phyloP scores from a whole-genome alignment of 1,140 invertebrate species.

The Akabosia matsudoensis region DNA sequence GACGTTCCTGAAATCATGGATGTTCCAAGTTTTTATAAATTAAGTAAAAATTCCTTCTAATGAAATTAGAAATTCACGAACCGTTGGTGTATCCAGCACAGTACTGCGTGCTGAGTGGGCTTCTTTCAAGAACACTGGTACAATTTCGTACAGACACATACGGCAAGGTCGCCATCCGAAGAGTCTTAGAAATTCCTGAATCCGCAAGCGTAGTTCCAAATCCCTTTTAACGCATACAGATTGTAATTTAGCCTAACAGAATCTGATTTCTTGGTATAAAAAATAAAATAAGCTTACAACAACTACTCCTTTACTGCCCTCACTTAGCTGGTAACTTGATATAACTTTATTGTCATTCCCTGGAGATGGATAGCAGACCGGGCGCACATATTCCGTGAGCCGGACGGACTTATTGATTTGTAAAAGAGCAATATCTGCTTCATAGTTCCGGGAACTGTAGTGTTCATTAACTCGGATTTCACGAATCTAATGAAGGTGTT shows the following conservation, averaged over 20 bases:
- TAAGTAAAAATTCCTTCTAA: not conserved
- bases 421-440: conserved; percentile 21
- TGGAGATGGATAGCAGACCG: conserved; percentile 2
- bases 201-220: conserved; percentile 26
- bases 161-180: conserved; percentile 19
- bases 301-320: conserved; percentile 30
- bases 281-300: not conserved
- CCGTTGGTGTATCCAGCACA: conserved; percentile 35
- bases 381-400: not conserved
- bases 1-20: not conserved
- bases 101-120: conserved; percentile 23
- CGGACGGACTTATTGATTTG: not conserved
- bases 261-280: no score
- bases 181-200: conserved; percentile 14
- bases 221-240: no score
- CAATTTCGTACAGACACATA: conserved; percentile 14
- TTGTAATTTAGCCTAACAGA: not conserved
- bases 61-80: not conserved
- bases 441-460: conserved; percentile 1
- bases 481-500: not conserved
- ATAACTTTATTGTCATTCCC: not conserved
- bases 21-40: not conserved
- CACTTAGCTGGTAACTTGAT: conserved; percentile 21
- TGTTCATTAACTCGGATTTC: not conserved
- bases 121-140: not conserved